Percentiles rank a stretch among this genome's conserved stretches.
These are phyloP conservation scores for Calliscelio sp. DNA, from an alignment of 2,888 invertebrate species.

Conservation along the genomic window DNA sequence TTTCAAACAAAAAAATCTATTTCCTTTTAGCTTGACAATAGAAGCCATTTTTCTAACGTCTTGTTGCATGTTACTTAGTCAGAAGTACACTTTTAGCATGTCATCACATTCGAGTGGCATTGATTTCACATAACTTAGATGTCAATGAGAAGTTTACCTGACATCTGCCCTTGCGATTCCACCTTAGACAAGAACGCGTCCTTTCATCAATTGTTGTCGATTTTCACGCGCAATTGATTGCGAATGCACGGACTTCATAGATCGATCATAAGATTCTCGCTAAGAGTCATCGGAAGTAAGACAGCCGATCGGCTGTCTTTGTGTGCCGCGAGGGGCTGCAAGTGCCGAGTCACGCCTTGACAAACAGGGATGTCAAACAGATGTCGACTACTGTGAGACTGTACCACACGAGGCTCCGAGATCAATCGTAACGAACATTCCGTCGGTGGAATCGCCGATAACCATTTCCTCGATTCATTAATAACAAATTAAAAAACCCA, in stretches of 20 bases:
- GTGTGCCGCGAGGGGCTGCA: slow-evolving; percentile 80
- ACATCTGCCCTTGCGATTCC: slow-evolving; percentile 76
- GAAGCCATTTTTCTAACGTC: no score
- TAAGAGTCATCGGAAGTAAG: slow-evolving; percentile 72
- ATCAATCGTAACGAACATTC: slow-evolving; percentile 37
- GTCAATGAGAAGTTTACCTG: slow-evolving; percentile 56
- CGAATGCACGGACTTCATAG: slow-evolving; percentile 82
- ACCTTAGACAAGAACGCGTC: slow-evolving; percentile 62
- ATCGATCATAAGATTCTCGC: slow-evolving; percentile 83
- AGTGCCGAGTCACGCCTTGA: slow-evolving; percentile 86
- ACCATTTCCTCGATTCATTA: slow-evolving; percentile 6
- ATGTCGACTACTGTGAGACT: slow-evolving; percentile 78
- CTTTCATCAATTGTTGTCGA: slow-evolving; percentile 81
- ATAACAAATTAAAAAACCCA: background rate
- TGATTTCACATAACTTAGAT: slow-evolving; percentile 54
- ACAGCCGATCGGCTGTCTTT: slow-evolving; percentile 79
- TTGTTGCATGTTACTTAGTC: background rate
- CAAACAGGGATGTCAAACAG: slow-evolving; percentile 86
- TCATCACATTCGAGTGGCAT: slow-evolving; percentile 44
- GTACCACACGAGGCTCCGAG: slow-evolving; percentile 31
- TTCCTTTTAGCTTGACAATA: no score
- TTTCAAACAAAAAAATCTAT: no score
- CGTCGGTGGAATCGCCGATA: background rate
- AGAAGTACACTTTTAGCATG: slow-evolving; percentile 7
- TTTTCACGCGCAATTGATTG: slow-evolving; percentile 85